These are phyloP conservation scores for Nothoprocta pentlandii DNA, from an alignment of 2,113 vertebrate genomes.

Conservation along the genomic window DNA sequence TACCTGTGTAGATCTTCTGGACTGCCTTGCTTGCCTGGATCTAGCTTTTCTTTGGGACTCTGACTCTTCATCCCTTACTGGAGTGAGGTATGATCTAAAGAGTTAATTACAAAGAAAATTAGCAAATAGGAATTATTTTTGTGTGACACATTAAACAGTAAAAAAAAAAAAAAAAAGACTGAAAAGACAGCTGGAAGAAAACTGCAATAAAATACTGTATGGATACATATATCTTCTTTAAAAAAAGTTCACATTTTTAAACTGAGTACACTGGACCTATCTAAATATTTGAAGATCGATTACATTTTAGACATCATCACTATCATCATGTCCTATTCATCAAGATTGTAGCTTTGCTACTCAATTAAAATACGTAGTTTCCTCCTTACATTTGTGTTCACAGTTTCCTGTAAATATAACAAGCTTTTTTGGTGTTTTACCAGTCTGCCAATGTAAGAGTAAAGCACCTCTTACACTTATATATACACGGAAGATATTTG, in stretches of 20 bases:
- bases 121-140: background rate
- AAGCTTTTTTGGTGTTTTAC: background rate
- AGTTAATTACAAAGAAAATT: constrained; percentile 61
- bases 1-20: constrained; percentile 98
- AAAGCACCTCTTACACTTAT: background rate
- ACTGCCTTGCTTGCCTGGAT: constrained; percentile 97
- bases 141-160: background rate
- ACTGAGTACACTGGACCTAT: background rate
- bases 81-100: constrained; percentile 96
- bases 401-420: background rate
- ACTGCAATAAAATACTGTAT: background rate
- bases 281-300: background rate
- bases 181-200: background rate
- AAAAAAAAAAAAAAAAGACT: background rate
- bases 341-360: background rate
- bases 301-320: background rate
- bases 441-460: background rate
- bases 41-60: constrained; percentile 99
- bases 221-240: background rate
- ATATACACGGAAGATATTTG: background rate
- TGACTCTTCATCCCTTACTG: constrained; percentile 97
- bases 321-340: background rate
- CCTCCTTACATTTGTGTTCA: background rate
- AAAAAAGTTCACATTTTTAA: background rate
- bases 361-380: background rate